These are phyloP conservation scores for Cyphomyrus discorhynchus DNA, from an alignment of 2,113 vertebrate species.

Conservation along the genomic window DNA sequence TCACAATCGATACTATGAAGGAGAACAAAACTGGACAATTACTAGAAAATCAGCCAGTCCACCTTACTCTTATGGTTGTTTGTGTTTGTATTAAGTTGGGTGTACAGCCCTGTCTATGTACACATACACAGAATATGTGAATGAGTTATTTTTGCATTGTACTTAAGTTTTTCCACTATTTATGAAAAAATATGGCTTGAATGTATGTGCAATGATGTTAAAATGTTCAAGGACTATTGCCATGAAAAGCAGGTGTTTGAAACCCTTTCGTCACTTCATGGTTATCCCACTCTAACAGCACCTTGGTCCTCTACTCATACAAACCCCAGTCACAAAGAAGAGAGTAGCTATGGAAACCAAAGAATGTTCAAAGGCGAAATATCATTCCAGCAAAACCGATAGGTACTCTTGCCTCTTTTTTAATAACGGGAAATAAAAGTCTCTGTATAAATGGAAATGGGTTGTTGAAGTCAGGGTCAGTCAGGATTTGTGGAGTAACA, in stretches of 20 bases:
- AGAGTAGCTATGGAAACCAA: not conserved
- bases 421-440: not conserved
- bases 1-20: constrained; percentile 56
- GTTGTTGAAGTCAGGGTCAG: not conserved
- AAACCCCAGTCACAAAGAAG: not conserved
- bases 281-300: not conserved
- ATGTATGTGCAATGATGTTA: constrained; percentile 64
- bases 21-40: constrained; percentile 56
- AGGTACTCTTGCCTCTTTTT: not conserved
- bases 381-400: not conserved
- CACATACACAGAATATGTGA: constrained; percentile 66
- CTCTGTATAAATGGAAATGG: not conserved
- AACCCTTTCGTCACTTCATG: not conserved
- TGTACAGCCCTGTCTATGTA: constrained; percentile 74
- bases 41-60: constrained; percentile 71
- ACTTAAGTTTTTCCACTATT: constrained; percentile 67
- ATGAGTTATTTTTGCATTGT: constrained; percentile 73
- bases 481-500: not conserved
- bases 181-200: constrained; percentile 70
- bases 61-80: constrained; percentile 52
- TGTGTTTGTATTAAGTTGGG: constrained; percentile 50
- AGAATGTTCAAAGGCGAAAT: not conserved
- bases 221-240: constrained; percentile 23
- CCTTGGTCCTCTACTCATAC: not conserved
- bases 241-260: constrained; percentile 37